Percentiles rank a stretch among this genome's conserved stretches.
Evolutionary conservation across 2,113 vertebrate species (phyloP).

Genomic region (Colinus virginianus): DNA sequence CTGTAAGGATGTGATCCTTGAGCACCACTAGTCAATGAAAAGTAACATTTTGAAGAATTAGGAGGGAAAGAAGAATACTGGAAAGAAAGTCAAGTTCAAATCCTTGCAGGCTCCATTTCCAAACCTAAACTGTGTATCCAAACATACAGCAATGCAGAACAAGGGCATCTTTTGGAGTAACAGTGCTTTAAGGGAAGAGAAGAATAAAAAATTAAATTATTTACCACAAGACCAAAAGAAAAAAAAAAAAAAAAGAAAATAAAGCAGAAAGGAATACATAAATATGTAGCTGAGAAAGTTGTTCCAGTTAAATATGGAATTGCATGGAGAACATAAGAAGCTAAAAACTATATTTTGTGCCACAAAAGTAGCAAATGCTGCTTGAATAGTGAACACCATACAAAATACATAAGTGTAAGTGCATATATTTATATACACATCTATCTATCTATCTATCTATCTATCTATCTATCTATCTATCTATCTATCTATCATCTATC

Average conservation of each 20-base stretch:
- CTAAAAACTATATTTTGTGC: neutral
- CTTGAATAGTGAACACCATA: neutral
- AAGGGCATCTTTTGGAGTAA: neutral
- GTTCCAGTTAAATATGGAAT: neutral
- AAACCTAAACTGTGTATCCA: neutral
- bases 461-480: too few species aligned
- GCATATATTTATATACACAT: too few species aligned
- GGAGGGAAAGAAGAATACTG: neutral
- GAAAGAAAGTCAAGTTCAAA: neutral
- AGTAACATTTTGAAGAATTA: neutral
- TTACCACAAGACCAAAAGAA: neutral
- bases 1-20: neutral
- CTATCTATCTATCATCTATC: too few species aligned
- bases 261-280: neutral
- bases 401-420: too few species aligned
- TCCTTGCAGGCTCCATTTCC: neutral
- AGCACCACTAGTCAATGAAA: neutral
- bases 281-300: neutral
- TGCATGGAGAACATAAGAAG: neutral
- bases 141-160: neutral
- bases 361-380: neutral
- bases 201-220: neutral
- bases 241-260: neutral
- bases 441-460: too few species aligned
- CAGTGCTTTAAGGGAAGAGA: neutral